Evolutionary conservation across 1,140 invertebrate genomes (phyloP), one percentile per base, ranked within the genome.

Genomic region (Colletes gigas): DNA sequence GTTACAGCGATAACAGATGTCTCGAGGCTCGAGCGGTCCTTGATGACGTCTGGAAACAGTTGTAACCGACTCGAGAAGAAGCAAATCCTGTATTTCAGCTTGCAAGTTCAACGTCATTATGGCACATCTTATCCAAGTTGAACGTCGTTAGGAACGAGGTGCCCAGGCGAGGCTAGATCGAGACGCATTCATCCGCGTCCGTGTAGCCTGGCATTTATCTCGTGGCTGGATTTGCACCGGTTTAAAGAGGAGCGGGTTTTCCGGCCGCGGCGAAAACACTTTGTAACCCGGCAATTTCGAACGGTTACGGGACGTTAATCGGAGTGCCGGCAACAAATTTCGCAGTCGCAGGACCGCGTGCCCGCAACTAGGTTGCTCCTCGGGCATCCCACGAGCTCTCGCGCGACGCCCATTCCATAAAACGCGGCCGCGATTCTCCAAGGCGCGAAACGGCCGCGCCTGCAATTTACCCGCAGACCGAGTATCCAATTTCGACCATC

Each of bases 401-500:
- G 54, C 59, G 59, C 12, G 52, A 52, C 8, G 54, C 66, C 57
- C 68, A 12, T 55, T 70, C 10, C 39, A 67, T 69, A 71, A 68
- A 83, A 77, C 68, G 68, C 60, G 41, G 52, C 55, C 67, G 67
- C 67, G 71, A 60, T 14, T 39, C 17, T 14, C 41, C 52, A 47
- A 71, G 59, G 73, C 66, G 83, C 78, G 62, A 81, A 81, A 80
- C 63, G 60, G 79, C 63, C 59, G 21, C 41, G 66, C 57, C 67
- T 59, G 78, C 84, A 68, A 85, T 84, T 84, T 82, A 78, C 52
- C 59, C 62, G 60, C 52, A 75, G 69, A 54, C 69, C 60, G 39
- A 78, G 74, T 78, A 84, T 85, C 77, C 78, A 84, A 85, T 84
- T 85, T 74, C 70, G 41, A 52, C 50, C 68, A 50, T 65, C 54